Base-by-base conservation (phyloP, 2,797 vertebrate species). In the Rhadinocentrus ornatus region DNA sequence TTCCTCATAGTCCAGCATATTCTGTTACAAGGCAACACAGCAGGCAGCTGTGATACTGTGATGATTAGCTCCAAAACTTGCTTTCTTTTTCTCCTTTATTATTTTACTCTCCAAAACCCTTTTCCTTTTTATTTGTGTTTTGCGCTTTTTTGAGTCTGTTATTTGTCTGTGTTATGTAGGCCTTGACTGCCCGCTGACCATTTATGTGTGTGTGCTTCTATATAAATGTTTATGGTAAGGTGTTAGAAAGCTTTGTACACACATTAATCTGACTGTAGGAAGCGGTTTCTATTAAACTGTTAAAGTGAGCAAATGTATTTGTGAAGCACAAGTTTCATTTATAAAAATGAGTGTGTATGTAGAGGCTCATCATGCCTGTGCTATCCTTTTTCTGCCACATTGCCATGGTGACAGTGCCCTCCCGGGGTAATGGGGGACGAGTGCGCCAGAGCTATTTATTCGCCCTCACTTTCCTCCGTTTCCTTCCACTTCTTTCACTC, bases 371-470 rank as follows among this genome's bases (percentile, higher is more conserved):
- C 88, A 88, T 90, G 90, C 86, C 85, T 89, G 85, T 88, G 90
- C 92, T 91, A 91, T 93, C 90, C 92, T 87, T 91, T 91, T 91
- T 94, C 92, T 94, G 92, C 90, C 92, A 94, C 92, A 94, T 94
- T 91, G 91, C 94, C 93, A 94, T 94, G 93, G 91, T 85, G 93
- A 94, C 92, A 89, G 91, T 93, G 92, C 91, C 93, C 93, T 94
- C 91, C 92, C 89, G 88, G 90, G 89, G 91, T 94, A 93, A 93
- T 92, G 92, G 91, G 92, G 93, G 92, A 93, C 89, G 91, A 92
- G 87, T 88, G 88, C 84, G 88, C 88, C 83, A 91, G 89, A 91
- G 88, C 90, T 93, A 92, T 92, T 91, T 91, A 92, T 91, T 93
- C 76, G 53, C 77, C 62, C 74, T 84, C 79, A 86, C 78, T 64